Base-by-base conservation (phyloP, 2,888 invertebrate species). In the Lampropteryx suffumata region DNA sequence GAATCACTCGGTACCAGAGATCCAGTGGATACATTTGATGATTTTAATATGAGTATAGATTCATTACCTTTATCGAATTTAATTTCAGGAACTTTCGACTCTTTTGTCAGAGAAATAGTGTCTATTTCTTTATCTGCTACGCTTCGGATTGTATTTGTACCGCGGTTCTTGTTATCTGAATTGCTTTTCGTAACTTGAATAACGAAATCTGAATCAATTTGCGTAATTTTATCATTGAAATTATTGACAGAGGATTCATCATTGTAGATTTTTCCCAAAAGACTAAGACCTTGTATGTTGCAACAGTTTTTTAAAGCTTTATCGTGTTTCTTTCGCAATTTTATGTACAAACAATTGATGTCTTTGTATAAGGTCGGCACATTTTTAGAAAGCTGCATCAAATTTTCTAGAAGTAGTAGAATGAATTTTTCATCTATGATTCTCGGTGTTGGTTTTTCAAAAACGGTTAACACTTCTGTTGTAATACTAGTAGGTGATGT, bases 401-500 rank as follows among this genome's bases (percentile, higher is more conserved):
- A 62, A 61, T 86, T 82, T 65, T 86, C 83, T 26, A 87, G 56
- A 2, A 87, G 55, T n/a, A 81, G 56, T 1, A 85, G 45, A 35
- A 88, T 81, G 45, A 84, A 84, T 49, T 76, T 76, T 47, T 87
- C 85, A 29, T 87, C 81, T 2, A 88, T 79, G 5, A 73, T 65
- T 50, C 67, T 73, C 0, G 79, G 74, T 3, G 73, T 55, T 0
- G 71, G 58, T 48, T 70, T 74, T 26, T 82, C 73, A 41, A 73
- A 73, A 28, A 73, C n/a, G 0, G 69, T 50, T 9, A 72, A 37
- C 36, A 72, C 68, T 1, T 71, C 65, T 14, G 64, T 54, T 17
- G 44, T 55, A 2, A 54, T 56, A 6, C 41, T 36, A 27, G 26
- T 41, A 10, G 39, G 42, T 0, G 57, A 58, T 21, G 27, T 58